Percentiles rank a stretch among this genome's conserved stretches.
Evolutionary conservation across 2,113 vertebrate genomes (phyloP).

Genomic region (Oryctolagus cuniculus): mOryCun1.1 NC_091438.1:42809001-42809500

Average conservation of each 20-base stretch:
- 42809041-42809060: too few relatives aligned
- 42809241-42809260: not conserved
- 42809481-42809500: too few relatives aligned
- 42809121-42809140: not conserved
- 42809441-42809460: too few relatives aligned
- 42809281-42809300: too few relatives aligned
- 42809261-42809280: not conserved
- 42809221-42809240: not conserved
- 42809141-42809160: not conserved
- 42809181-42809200: not conserved
- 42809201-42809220: not conserved
- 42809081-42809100: not conserved
- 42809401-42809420: too few relatives aligned
- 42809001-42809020: not conserved
- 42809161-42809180: not conserved
- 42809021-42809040: not conserved
- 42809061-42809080: not conserved
- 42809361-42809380: too few relatives aligned
- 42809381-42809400: too few relatives aligned
- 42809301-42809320: too few relatives aligned
- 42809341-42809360: too few relatives aligned
- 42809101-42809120: not conserved
- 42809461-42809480: too few relatives aligned
- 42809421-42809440: too few relatives aligned
- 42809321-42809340: too few relatives aligned